These are phyloP conservation scores for Amphiprion ocellaris DNA, from an alignment of 2,113 vertebrate species.

Conservation along the genomic window DNA sequence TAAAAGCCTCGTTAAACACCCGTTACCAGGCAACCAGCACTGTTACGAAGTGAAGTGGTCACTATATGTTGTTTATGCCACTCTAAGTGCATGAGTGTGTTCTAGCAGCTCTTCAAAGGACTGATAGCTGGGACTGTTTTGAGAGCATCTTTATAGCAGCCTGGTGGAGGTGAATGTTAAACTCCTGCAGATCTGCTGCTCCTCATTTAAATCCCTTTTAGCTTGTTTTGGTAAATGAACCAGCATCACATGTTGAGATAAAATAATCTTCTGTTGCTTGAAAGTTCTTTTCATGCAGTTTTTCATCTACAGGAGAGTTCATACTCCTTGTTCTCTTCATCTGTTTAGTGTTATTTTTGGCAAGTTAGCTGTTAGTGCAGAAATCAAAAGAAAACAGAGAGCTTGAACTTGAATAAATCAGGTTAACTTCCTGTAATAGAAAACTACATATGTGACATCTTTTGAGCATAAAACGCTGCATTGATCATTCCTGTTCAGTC, in stretches of 20 bases:
- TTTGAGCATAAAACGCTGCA: neutral
- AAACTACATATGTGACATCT: neutral
- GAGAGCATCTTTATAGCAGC: neutral
- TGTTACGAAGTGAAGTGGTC: conserved; percentile 16
- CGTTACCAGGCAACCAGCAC: conserved; percentile 60
- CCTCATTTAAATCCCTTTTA: neutral
- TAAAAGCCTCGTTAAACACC: conserved; percentile 47
- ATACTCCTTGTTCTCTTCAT: neutral
- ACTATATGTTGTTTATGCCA: conserved; percentile 25
- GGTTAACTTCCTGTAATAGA: neutral
- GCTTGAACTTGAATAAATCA: neutral
- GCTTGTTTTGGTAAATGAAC: neutral
- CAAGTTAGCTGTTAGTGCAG: neutral
- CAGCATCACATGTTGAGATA: neutral
- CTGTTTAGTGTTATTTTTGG: too few relatives aligned
- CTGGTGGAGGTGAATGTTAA: too few relatives aligned
- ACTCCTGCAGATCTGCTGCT: neutral
- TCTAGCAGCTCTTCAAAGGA: conserved; percentile 3
- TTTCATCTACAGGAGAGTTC: neutral
- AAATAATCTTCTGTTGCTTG: neutral
- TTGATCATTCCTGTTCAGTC: neutral
- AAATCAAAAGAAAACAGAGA: neutral
- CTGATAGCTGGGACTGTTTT: neutral
- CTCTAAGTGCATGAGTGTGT: conserved; percentile 2
- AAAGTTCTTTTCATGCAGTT: too few relatives aligned